Base-by-base conservation (phyloP, 2,888 invertebrate genomes). In the Cheilosia pagana region DNA sequence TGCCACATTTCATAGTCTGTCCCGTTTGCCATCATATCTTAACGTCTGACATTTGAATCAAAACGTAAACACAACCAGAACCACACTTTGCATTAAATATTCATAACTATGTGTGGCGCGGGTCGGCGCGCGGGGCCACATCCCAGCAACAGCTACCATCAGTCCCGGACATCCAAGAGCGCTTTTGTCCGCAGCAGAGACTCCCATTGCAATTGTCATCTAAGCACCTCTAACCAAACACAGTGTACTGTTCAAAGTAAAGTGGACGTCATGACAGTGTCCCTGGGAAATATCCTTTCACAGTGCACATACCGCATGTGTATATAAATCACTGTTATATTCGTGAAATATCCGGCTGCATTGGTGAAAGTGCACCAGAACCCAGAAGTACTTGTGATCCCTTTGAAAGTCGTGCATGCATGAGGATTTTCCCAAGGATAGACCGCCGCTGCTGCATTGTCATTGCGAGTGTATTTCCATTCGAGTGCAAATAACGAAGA, bases 401-500 rank as follows among this genome's bases (percentile, higher is more conserved):
- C 50, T 74, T 83, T 79, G 63, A 74, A 74, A 63, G 57, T 52
- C 79, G 70, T 79, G 83, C 74, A 83, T 83, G 68, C 83, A 82
- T 55, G 78, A 50, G 72, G 62, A 52, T 63, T 81, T 81, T 70
- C 59, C 65, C 67, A 45, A 77, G 60, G 67, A 67, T 71, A 65
- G 48, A 55, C 28, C 50, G 14, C 43, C 52, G 57, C 57, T 39
- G 41, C 31, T 68, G 12, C 35, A 35, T 35, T 35, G 35, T 35
- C 71, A 43, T 60, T 53, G 77, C 48, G 21, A 77, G 62, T 77
- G 53, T 67, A 67, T 55, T 52, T 62, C 43, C 70, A 59, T 53
- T 39, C 45, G 65, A 71, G 60, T 72, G 67, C 78, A 75, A 78
- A 82, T 72, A 81, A 68, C 62, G 67, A 57, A 65, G 59, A 75